phyloP scores from a whole-genome alignment of 2,113 vertebrate genomes.

The Pao palembangensis region DNA sequence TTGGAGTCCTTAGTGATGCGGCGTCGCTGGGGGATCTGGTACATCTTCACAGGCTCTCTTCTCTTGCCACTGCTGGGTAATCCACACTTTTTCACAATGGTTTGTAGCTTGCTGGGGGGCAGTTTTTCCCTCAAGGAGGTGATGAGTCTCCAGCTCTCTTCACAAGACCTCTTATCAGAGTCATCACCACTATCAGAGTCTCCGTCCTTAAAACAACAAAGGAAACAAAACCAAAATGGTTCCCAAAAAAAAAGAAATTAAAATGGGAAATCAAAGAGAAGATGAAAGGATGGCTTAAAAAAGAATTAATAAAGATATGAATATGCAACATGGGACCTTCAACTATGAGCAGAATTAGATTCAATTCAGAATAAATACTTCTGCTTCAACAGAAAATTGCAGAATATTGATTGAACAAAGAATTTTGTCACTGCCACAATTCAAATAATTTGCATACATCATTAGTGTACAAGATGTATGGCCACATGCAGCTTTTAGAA shows the following conservation, averaged over 20 bases:
- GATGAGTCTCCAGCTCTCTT: slow-evolving; percentile 99
- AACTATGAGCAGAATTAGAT: slow-evolving; percentile 16
- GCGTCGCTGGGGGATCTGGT: slow-evolving; percentile 93
- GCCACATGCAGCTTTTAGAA: slow-evolving; percentile 51
- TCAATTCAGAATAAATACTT: slow-evolving; percentile 6
- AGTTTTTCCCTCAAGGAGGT: slow-evolving; percentile 99
- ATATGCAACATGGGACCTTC: slow-evolving; percentile 78
- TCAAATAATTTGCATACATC: slow-evolving; percentile 58
- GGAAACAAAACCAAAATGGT: slow-evolving; percentile 79
- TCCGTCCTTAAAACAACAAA: slow-evolving; percentile 97
- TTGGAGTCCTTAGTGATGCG: slow-evolving; percentile 97
- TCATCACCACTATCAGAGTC: slow-evolving; percentile 99
- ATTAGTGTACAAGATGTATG: slow-evolving; percentile 59
- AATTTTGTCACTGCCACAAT: slow-evolving; percentile 12
- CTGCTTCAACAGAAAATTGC: background rate
- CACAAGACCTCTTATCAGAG: slow-evolving; percentile 99
- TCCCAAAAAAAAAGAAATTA: slow-evolving; percentile 85
- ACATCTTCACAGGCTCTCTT: slow-evolving; percentile 95
- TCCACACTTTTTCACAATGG: slow-evolving; percentile 99
- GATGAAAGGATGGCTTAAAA: slow-evolving; percentile 73
- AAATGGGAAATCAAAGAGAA: slow-evolving; percentile 77
- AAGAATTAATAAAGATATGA: slow-evolving; percentile 78
- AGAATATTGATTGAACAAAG: slow-evolving; percentile 7
- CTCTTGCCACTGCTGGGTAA: slow-evolving; percentile 98
- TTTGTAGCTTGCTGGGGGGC: slow-evolving; percentile 98